phyloP scores from a whole-genome alignment of 2,797 vertebrate species.

The Tokudaia muenninki region DNA sequence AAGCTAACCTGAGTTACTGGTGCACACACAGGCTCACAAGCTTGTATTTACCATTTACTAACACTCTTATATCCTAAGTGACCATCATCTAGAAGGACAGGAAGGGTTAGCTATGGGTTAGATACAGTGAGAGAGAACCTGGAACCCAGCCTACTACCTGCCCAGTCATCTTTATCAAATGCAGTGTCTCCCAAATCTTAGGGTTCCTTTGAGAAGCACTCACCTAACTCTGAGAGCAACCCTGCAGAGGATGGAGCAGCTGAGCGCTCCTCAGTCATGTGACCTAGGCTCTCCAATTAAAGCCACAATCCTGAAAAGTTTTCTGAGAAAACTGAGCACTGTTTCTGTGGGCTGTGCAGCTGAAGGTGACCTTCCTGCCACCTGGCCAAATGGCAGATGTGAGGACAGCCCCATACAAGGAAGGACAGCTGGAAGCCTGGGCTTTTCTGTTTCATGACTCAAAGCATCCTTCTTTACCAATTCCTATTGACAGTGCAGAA shows the following conservation, averaged over 20 bases:
- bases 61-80: too few relatives aligned
- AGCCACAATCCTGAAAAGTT: not conserved
- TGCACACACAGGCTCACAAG: too few relatives aligned
- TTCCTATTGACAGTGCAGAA: not conserved
- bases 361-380: not conserved
- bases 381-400: not conserved
- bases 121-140: not conserved
- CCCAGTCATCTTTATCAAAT: not conserved
- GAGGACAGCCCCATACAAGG: not conserved
- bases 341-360: not conserved
- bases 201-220: not conserved
- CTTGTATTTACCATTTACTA: not conserved
- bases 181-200: too few relatives aligned
- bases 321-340: not conserved
- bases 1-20: not conserved
- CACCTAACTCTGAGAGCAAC: not conserved
- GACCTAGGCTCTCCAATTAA: not conserved
- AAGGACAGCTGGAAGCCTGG: not conserved
- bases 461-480: not conserved
- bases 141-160: not conserved
- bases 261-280: rapidly evolving
- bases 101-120: not conserved
- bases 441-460: not conserved
- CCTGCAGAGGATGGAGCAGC: not conserved
- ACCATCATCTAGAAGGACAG: not conserved